Evolutionary conservation across 2,797 vertebrate genomes (phyloP), one percentile per base, ranked within the genome.

Genomic region (Australoheros facetus): DNA sequence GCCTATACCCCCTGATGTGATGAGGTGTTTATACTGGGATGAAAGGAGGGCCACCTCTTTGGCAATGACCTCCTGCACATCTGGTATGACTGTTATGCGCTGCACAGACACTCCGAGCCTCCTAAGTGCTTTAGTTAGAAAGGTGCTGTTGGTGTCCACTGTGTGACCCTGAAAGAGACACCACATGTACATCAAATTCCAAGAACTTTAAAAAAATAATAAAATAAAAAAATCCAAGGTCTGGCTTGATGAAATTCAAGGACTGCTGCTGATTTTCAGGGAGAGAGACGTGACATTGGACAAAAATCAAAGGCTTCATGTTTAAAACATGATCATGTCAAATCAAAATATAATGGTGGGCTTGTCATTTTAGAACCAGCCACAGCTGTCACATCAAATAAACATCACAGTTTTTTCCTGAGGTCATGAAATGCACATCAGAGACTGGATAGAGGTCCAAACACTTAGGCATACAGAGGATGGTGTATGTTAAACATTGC

Each of bases 1-100:
- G 16, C 98, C 98, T 0, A 99, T 96, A 73, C 98, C 98, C 0
- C 98, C 98, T 0, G 97, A 97, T 0, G 97, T 99, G 80, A 99
- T 93, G 73, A 99, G 96, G 16, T 96, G 97, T 3, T 97, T 97
- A 80, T 96, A 97, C 28, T 92, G 95, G 14, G 93, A 21, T 0
- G 98, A 95, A 1, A 98, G 97, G 7, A 93, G 37, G 0, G 95
- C 88, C 60, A 99, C 95, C 86, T 99, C 98, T 0, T 87, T 81
- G 1, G 98, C 96, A 0, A 99, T 98, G 79, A 95, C 81, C 8
- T 96, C 95, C 58, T 97, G 96, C 7, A 96, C 85, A 1, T 99
- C 98, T 0, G 97, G 97, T 7, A 99, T 86, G 32, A 99, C 97
- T 0, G 96, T 96, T 60, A 99, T 95, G 1, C 95, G 95, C 85